phyloP scores from a whole-genome alignment of 2,888 invertebrate species.

The Monoplex corrugatus region DNA sequence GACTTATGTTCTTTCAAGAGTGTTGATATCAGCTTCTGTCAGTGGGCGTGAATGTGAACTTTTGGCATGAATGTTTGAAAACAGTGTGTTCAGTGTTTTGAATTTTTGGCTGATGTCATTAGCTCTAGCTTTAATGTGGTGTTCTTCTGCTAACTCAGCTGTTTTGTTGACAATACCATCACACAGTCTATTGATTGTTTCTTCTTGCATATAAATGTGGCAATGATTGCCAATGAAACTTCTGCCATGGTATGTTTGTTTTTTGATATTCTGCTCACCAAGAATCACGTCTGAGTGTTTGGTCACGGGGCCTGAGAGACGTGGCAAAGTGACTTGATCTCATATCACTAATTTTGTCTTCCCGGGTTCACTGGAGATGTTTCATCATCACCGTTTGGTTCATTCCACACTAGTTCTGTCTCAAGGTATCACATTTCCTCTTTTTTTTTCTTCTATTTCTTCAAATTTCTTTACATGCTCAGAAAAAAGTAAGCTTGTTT shows the following conservation, averaged over 20 bases:
- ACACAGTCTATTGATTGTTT: neutral
- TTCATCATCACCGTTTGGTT: neutral
- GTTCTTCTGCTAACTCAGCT: neutral
- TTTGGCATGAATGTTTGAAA: neutral
- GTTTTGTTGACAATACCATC: neutral
- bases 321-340: neutral
- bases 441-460: too few species aligned
- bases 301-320: neutral
- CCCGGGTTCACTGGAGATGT: neutral
- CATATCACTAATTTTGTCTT: neutral
- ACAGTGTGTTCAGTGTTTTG: neutral
- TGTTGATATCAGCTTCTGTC: neutral
- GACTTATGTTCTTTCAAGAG: neutral
- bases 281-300: neutral
- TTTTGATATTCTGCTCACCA: neutral
- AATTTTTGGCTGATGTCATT: neutral
- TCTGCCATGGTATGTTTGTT: neutral
- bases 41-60: neutral
- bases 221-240: neutral
- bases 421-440: too few species aligned
- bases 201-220: neutral
- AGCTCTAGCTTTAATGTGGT: neutral
- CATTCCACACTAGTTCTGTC: too few species aligned
- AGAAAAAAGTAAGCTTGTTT: neutral
- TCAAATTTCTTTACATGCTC: too few species aligned